phyloP scores from a whole-genome alignment of 1,140 invertebrate species.

The Agrypnia vestita region DNA sequence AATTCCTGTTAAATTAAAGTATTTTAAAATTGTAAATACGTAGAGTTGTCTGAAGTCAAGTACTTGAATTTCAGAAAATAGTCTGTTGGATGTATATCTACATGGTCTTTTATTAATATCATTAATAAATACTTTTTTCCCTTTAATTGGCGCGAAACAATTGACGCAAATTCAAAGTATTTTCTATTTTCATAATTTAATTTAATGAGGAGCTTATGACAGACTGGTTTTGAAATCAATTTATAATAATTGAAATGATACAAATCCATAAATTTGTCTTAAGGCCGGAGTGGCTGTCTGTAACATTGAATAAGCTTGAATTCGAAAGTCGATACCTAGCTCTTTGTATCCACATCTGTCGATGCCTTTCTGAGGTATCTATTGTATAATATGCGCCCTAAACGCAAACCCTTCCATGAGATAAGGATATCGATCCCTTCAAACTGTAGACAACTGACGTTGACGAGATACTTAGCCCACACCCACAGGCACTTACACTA shows the following conservation, averaged over 20 bases:
- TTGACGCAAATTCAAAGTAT: no score
- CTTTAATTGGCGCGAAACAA: no score
- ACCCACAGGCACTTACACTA: conserved; percentile 17
- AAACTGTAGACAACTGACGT: conserved; percentile 59
- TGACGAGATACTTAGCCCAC: conserved; percentile 59
- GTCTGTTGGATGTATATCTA: no score
- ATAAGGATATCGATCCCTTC: conserved; percentile 60
- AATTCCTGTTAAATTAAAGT: no score
- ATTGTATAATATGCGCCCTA: conserved; percentile 54
- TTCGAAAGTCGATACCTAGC: conserved; percentile 14
- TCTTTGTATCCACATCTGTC: conserved; percentile 49
- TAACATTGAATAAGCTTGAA: conserved; percentile 3
- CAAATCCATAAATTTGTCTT: neutral
- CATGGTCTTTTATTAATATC: no score
- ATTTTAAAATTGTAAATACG: no score
- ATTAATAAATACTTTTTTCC: no score
- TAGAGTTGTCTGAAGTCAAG: no score
- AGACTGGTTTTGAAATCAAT: no score
- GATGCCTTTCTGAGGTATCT: conserved; percentile 57
- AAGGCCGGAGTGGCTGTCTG: neutral
- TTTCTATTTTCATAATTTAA: no score
- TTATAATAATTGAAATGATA: neutral
- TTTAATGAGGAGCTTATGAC: no score
- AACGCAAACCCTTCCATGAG: conserved; percentile 57
- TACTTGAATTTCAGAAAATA: no score